Percentiles rank a stretch among this genome's conserved stretches.
phyloP scores from a whole-genome alignment of 2,113 vertebrate genomes.

The Erythrocercus mccallii region DNA sequence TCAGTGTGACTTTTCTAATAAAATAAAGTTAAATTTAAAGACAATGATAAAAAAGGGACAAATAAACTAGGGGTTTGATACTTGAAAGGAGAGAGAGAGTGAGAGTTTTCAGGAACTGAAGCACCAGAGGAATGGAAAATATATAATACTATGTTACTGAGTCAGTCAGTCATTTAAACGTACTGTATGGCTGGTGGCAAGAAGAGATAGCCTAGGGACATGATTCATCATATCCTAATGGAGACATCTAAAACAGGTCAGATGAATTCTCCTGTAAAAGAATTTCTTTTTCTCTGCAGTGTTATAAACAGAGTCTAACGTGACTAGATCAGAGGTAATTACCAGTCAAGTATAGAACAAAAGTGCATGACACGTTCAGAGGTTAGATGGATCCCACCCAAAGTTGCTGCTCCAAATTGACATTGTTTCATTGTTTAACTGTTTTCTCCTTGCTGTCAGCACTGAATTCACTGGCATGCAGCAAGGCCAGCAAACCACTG shows the following conservation, averaged over 20 bases:
- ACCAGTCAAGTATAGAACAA: background rate
- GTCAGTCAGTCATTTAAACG: background rate
- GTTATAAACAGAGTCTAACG: background rate
- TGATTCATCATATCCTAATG: background rate
- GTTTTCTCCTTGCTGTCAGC: background rate
- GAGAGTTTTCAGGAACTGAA: background rate
- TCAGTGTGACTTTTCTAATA: background rate
- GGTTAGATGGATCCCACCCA: background rate
- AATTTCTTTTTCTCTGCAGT: background rate
- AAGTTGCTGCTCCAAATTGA: background rate
- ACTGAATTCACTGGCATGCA: background rate
- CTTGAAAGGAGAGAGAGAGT: background rate
- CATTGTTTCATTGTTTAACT: background rate
- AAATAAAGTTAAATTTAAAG: background rate
- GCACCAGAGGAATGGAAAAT: background rate
- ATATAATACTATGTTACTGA: background rate
- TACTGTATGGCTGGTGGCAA: background rate
- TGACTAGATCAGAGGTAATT: background rate
- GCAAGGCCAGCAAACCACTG: background rate
- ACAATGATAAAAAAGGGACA: background rate
- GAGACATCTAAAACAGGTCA: background rate
- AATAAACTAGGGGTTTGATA: background rate
- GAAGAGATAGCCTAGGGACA: background rate
- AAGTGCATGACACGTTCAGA: background rate
- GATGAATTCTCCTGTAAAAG: background rate